Percentiles rank a stretch among this genome's conserved stretches.
phyloP scores from a whole-genome alignment of 2,113 vertebrate genomes.

The Equus przewalskii region DNA sequence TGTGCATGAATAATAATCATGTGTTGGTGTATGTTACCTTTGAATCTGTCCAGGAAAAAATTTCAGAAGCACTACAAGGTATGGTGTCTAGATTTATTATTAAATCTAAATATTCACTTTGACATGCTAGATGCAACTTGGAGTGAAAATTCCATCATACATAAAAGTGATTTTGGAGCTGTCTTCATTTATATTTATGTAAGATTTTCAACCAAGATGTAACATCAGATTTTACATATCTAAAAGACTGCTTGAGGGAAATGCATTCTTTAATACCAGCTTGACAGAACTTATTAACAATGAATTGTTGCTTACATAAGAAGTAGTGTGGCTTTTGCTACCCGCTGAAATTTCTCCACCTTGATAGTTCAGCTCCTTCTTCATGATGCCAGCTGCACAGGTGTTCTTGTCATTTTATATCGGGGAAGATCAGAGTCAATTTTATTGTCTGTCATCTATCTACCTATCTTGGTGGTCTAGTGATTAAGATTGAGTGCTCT shows the following conservation, averaged over 20 bases:
- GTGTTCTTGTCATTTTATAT: neutral
- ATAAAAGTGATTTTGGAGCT: constrained; percentile 12
- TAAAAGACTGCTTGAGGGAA: constrained; percentile 57
- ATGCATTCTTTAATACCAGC: constrained; percentile 33
- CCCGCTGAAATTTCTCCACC: neutral
- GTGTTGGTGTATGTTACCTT: neutral
- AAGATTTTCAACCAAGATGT: constrained; percentile 62
- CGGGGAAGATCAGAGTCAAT: neutral
- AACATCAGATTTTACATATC: constrained; percentile 51
- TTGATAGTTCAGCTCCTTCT: neutral
- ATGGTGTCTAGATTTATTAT: neutral
- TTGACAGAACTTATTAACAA: constrained; percentile 54
- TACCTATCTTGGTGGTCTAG: neutral
- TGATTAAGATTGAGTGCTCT: no score
- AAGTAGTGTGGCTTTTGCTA: neutral
- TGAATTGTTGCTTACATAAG: constrained; percentile 16
- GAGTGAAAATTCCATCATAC: neutral
- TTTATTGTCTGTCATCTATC: neutral
- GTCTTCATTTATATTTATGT: constrained; percentile 58
- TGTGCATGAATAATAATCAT: neutral
- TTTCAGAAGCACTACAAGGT: neutral
- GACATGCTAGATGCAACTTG: neutral
- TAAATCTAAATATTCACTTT: neutral
- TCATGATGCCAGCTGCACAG: neutral
- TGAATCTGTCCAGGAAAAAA: neutral